A percentile compares a stretch with the other conserved stretches of the same genome.
Evolutionary conservation across 2,113 vertebrate genomes (phyloP).

Genomic region (Colaptes auratus): DNA sequence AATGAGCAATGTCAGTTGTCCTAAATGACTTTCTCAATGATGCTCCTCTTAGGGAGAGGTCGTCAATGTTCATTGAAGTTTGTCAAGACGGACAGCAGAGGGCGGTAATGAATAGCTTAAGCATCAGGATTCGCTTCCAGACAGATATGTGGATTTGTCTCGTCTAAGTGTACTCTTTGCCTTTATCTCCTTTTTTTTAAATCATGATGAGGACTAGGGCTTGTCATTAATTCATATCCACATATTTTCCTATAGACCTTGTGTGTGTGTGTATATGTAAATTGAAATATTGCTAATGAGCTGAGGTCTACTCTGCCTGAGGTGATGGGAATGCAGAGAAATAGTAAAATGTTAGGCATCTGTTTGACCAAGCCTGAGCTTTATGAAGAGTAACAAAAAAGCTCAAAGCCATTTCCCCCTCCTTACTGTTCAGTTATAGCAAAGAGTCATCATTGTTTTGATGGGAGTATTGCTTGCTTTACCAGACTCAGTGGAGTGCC

Average conservation of each 20-base stretch:
- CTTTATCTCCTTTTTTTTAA: fast-evolving
- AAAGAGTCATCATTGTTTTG: background rate
- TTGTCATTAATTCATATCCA: background rate
- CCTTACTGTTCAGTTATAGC: background rate
- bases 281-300: background rate
- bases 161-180: background rate
- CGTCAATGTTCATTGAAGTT: background rate
- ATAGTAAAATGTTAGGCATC: background rate
- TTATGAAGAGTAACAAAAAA: background rate
- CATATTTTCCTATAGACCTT: fast-evolving
- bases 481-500: background rate
- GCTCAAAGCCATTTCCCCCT: background rate
- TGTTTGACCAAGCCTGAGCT: background rate
- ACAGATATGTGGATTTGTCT: background rate
- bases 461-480: background rate
- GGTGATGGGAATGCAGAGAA: background rate
- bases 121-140: background rate
- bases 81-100: slow-evolving; percentile 63
- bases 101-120: slow-evolving; percentile 57
- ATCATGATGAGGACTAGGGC: too few relatives aligned
- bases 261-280: background rate
- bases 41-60: too few relatives aligned
- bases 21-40: fast-evolving
- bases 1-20: fast-evolving
- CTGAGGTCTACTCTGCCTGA: background rate